Conservation (phyloP, 2,797 vertebrate species). For the Spinus olivaceus region DNA sequence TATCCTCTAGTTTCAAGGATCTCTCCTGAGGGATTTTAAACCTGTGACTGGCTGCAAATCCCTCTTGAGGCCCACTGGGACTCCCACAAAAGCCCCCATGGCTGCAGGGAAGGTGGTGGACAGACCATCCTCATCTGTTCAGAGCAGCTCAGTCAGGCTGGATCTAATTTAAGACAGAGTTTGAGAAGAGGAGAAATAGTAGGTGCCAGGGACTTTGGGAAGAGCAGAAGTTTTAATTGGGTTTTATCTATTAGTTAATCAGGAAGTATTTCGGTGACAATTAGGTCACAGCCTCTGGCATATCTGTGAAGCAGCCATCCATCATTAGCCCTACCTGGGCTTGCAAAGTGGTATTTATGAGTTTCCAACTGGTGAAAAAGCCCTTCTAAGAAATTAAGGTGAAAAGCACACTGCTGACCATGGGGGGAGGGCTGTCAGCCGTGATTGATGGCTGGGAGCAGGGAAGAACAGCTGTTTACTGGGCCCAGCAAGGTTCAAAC, state of each 20-base stretch:
- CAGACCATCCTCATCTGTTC: not conserved
- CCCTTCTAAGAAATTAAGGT: constrained; percentile 55
- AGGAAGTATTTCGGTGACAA: constrained; percentile 49
- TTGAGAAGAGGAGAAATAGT: not conserved
- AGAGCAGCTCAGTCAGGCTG: not conserved
- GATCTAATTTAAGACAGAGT: not conserved
- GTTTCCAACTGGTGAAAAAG: constrained; percentile 18
- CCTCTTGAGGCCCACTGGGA: too few relatives aligned
- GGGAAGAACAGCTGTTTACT: constrained; percentile 36
- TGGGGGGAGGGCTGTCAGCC: constrained; percentile 34
- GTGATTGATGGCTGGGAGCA: constrained; percentile 26
- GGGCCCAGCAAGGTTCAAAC: not conserved
- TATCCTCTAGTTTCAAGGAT: not conserved
- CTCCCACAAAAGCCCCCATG: rapidly evolving
- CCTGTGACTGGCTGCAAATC: not conserved
- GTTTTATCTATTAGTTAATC: constrained; percentile 58
- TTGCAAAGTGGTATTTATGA: constrained; percentile 47
- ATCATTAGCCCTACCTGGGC: constrained; percentile 52
- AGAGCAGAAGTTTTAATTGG: constrained; percentile 48
- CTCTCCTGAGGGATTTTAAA: not conserved
- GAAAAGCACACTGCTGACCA: not conserved
- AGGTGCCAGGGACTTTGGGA: not conserved
- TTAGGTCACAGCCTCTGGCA: constrained; percentile 62
- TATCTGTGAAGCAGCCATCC: constrained; percentile 33
- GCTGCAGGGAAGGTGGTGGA: not conserved